A percentile compares a stretch with the other conserved stretches of the same genome.
Evolutionary conservation across 2,113 vertebrate species (phyloP).

Genomic region (Fukomys damarensis): DNA sequence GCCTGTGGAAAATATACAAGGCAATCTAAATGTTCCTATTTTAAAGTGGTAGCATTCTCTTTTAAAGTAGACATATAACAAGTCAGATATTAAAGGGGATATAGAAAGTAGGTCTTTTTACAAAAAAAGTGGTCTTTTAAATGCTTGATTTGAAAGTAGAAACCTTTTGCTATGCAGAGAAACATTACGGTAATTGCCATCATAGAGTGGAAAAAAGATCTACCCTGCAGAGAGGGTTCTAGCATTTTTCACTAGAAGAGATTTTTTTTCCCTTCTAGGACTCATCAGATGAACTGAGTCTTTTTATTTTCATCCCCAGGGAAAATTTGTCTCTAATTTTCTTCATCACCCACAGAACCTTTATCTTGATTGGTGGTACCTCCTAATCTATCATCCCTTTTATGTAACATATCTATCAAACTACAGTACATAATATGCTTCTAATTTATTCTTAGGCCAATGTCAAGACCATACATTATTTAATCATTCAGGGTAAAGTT

Average conservation of each 20-base stretch:
- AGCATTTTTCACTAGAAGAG: background rate
- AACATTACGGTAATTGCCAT: background rate
- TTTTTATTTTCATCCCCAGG: background rate
- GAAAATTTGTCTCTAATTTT: constrained; percentile 33
- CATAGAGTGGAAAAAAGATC: background rate
- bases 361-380: background rate
- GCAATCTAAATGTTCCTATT: constrained; percentile 6
- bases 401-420: constrained; percentile 12
- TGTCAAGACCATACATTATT: background rate
- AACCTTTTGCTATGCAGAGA: background rate
- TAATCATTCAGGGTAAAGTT: background rate
- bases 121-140: background rate
- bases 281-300: background rate
- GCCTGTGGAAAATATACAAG: background rate
- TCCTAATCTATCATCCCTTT: background rate
- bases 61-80: background rate
- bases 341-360: background rate
- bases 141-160: background rate
- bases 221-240: background rate
- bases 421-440: background rate
- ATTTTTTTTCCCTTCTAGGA: background rate
- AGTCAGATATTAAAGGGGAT: background rate
- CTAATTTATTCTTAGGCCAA: background rate
- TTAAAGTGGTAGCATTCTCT: background rate
- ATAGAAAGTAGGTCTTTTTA: background rate